A percentile compares a stretch with the other conserved stretches of the same genome.
Evolutionary conservation across 1,140 invertebrate genomes (phyloP).

Genomic region (Pinna nobilis): DNA sequence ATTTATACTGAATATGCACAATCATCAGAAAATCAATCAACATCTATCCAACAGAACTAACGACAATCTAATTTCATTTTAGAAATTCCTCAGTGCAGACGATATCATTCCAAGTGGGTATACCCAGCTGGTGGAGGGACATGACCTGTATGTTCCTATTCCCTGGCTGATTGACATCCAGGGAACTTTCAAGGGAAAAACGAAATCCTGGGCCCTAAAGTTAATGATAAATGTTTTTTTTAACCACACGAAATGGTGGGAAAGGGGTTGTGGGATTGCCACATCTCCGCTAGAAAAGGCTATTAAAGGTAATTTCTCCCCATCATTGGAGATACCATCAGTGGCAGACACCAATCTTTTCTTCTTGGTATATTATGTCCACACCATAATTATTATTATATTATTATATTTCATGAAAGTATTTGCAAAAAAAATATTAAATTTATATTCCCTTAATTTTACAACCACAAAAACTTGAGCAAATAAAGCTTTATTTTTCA

Average conservation of each 20-base stretch:
- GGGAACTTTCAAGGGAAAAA: neutral
- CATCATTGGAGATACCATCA: neutral
- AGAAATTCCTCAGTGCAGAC: neutral
- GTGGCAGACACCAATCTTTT: neutral
- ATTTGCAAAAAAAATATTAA: neutral
- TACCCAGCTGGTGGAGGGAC: neutral
- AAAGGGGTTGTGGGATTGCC: neutral
- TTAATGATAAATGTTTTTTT: neutral
- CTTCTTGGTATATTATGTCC: neutral
- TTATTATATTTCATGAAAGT: neutral
- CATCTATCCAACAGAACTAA: neutral
- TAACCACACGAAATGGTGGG: neutral
- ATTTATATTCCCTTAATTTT: neutral
- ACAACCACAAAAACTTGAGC: too few species aligned
- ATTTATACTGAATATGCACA: neutral
- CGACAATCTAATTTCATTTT: neutral
- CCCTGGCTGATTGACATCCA: neutral
- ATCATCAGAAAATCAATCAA: neutral
- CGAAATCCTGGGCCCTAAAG: neutral
- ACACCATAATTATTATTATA: constrained; percentile 1
- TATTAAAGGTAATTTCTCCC: neutral
- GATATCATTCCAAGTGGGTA: neutral
- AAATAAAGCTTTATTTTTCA: too few species aligned
- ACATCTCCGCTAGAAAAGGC: neutral
- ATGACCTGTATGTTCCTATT: neutral